Evolutionary conservation across 2,113 vertebrate genomes (phyloP), one percentile per base, ranked within the genome.

Genomic region (Apistogramma diplotaenia): DNA sequence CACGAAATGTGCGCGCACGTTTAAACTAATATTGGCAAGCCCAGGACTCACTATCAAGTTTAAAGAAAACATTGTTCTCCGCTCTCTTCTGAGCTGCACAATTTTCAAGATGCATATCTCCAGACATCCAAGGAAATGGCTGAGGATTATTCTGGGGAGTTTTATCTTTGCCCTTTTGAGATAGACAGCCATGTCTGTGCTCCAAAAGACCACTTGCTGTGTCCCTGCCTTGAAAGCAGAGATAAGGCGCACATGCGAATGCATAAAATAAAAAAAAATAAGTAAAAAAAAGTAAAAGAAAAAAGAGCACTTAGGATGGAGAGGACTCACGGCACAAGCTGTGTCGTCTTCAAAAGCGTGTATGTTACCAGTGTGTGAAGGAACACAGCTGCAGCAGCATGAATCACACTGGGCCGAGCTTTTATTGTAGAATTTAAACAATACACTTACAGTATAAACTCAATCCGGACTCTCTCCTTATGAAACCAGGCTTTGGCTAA

Each of bases 121-220:
- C 72, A 70, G 81, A 84, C 81, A 82, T 76, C 83, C 27, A 46
- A 85, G 75, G 71, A 61, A 85, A 78, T 3, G 73, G 29, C 56
- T n/a, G 57, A 43, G 81, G 77, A 71, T 83, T 78, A 86, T 84
- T 76, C 55, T 51, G 71, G 56, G 1, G 56, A 71, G 67, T 89
- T 90, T 72, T 82, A 85, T 83, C 79, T 89, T 85, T 79, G 73
- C 81, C 75, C 78, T 84, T 86, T 82, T 6, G 65, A 88, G 79
- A 85, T 60, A 71, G 72, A 67, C 79, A 33, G 46, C 77, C 27
- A 5, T 70, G 81, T 76, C 58, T 83, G 54, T 49, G 29, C 77
- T 82, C 81, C 51, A 53, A 35, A 33, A 40, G 73, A 76, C 79
- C 80, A 49, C 82, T 78, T 25, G 65, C 71, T 65, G 76, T 25